A percentile compares a stretch with the other conserved stretches of the same genome.
phyloP scores from a whole-genome alignment of 2,113 vertebrate species.

The Caranx ignobilis region DNA sequence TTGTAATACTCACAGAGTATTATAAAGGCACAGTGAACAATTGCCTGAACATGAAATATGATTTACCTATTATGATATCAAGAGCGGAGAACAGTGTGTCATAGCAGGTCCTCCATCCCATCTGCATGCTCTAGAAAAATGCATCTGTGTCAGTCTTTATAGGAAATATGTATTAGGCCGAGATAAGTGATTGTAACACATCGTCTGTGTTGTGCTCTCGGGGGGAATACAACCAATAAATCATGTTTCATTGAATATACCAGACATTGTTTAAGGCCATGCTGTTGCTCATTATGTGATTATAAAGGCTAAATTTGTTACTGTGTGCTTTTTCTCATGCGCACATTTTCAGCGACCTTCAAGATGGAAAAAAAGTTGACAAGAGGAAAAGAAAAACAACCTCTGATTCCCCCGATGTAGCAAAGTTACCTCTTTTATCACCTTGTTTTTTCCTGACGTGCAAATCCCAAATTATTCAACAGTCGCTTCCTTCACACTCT shows the following conservation, averaged over 20 bases:
- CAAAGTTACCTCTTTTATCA: slow-evolving; percentile 53
- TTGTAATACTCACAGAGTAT: slow-evolving; percentile 46
- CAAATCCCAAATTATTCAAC: slow-evolving; percentile 30
- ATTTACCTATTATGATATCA: slow-evolving; percentile 56
- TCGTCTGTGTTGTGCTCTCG: slow-evolving; percentile 22
- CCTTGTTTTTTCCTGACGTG: slow-evolving; percentile 47
- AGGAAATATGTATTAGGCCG: slow-evolving; percentile 28
- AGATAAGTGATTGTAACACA: slow-evolving; percentile 56
- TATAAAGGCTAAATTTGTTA: slow-evolving; percentile 36
- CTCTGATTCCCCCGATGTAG: slow-evolving; percentile 30
- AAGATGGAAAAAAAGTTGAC: slow-evolving; percentile 28
- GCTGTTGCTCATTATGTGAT: slow-evolving; percentile 25
- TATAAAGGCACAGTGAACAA: slow-evolving; percentile 46
- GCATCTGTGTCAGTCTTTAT: slow-evolving; percentile 36
- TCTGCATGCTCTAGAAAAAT: slow-evolving; percentile 33
- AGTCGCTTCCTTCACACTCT: slow-evolving; percentile 28
- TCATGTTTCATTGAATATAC: slow-evolving; percentile 35
- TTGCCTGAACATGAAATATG: slow-evolving; percentile 61
- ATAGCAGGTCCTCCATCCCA: slow-evolving; percentile 33
- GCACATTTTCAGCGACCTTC: slow-evolving; percentile 38
- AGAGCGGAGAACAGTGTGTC: slow-evolving; percentile 18
- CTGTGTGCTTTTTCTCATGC: slow-evolving; percentile 21
- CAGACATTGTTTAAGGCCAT: slow-evolving; percentile 26
- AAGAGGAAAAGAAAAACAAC: slow-evolving; percentile 9
- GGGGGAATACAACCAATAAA: slow-evolving; percentile 40